Conservation (phyloP, 2,797 vertebrate genomes). For the Platalea minor region DNA sequence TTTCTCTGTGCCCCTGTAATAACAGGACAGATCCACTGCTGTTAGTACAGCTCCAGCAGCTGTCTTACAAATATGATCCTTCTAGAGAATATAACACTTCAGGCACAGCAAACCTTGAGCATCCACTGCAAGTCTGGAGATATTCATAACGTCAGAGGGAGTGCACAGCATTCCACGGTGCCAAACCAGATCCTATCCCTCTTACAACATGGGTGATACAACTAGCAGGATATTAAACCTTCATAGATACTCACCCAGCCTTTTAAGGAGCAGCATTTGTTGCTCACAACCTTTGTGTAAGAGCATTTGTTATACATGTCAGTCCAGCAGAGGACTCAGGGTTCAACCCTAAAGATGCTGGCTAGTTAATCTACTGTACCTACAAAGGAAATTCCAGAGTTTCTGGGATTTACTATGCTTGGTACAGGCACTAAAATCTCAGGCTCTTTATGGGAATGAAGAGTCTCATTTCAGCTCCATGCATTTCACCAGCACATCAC, state of each 20-base stretch:
- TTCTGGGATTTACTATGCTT: not conserved
- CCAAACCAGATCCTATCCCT: not conserved
- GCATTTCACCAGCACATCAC: not conserved
- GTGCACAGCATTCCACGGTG: not conserved
- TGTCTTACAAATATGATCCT: not conserved
- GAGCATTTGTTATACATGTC: not conserved
- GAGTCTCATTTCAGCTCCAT: not conserved
- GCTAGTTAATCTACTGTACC: not conserved
- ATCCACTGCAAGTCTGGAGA: not conserved
- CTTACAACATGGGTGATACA: not conserved
- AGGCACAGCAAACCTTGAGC: not conserved
- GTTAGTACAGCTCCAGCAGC: not conserved
- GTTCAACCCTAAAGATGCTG: not conserved
- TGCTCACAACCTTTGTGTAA: not conserved
- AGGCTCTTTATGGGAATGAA: not conserved
- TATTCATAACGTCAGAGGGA: not conserved
- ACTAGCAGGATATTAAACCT: not conserved
- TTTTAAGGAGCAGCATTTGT: not conserved
- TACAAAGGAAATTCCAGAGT: not conserved
- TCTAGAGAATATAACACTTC: not conserved
- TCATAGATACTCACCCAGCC: not conserved
- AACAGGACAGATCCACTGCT: not conserved
- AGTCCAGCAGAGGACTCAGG: not conserved
- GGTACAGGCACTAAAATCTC: not conserved
- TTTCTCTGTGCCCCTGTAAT: not conserved